Evolutionary conservation across 1,140 invertebrate genomes (phyloP).

Genomic region (Agrypnia vestita): DNA sequence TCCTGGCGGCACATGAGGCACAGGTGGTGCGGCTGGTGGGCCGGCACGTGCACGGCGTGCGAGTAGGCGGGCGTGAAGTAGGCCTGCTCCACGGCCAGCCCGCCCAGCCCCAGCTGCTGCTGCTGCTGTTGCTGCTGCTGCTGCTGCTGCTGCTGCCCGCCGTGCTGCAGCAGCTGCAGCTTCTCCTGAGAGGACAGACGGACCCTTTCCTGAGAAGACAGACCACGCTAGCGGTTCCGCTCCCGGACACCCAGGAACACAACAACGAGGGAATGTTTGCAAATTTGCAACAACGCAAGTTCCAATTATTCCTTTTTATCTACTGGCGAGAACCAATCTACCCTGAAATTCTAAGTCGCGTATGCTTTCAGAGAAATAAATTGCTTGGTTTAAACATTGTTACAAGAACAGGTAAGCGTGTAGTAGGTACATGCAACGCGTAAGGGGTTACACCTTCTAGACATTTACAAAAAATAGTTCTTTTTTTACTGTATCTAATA

Average conservation of each 20-base stretch:
- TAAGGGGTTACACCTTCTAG: no score
- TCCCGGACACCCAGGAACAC: neutral
- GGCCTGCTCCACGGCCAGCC: conserved; percentile 64
- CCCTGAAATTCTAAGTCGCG: no score
- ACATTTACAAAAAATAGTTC: no score
- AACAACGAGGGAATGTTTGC: no score
- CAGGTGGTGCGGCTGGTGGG: conserved; percentile 71
- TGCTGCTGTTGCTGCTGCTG: conserved; percentile 65
- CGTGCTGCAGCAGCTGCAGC: conserved; percentile 71
- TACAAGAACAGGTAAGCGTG: no score
- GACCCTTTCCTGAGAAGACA: conserved; percentile 34
- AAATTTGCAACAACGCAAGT: no score
- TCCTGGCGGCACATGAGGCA: conserved; percentile 80
- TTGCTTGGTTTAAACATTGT: no score
- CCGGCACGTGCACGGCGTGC: conserved; percentile 65
- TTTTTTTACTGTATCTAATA: no score
- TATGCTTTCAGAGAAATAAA: no score
- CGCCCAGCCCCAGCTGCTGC: conserved; percentile 65
- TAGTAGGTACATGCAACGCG: no score
- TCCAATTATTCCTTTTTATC: no score
- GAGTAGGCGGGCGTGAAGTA: conserved; percentile 62
- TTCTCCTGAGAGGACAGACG: conserved; percentile 65
- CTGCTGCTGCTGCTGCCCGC: conserved; percentile 71
- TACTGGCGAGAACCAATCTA: no score
- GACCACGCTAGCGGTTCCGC: neutral